Evolutionary conservation across 2,113 vertebrate species (phyloP).

Genomic region (Sorex araneus): DNA sequence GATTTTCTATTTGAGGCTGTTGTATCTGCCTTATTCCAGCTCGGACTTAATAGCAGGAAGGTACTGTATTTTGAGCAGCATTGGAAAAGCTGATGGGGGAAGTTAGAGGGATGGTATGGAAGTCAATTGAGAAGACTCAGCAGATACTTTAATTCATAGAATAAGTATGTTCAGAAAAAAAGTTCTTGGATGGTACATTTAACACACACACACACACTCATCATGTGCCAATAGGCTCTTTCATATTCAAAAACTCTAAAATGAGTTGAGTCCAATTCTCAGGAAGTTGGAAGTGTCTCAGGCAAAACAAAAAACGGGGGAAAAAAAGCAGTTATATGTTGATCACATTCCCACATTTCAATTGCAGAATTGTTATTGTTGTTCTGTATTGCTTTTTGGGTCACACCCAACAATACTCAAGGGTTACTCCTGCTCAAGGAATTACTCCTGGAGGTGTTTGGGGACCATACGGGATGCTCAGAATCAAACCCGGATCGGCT

Average conservation of each 20-base stretch:
- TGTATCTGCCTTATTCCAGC: conserved; percentile 7
- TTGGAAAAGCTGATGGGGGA: neutral
- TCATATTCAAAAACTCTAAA: neutral
- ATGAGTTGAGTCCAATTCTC: neutral
- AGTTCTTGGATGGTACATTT: neutral
- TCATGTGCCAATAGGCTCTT: neutral
- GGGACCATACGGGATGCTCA: too few relatives aligned
- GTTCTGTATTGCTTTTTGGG: too few relatives aligned
- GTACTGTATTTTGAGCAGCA: neutral
- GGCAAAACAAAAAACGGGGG: neutral
- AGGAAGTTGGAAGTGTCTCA: neutral
- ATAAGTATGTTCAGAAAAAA: neutral
- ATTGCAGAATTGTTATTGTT: too few relatives aligned
- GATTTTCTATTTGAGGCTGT: conserved; percentile 3
- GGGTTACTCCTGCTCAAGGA: too few relatives aligned
- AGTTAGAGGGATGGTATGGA: neutral
- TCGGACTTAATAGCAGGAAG: neutral
- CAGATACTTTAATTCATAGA: neutral
- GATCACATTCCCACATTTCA: neutral
- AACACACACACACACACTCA: neutral
- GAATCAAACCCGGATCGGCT: too few relatives aligned
- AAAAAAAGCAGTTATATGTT: neutral
- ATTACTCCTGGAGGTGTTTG: too few relatives aligned
- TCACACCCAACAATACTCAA: too few relatives aligned
- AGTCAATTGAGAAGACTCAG: neutral